phyloP scores from a whole-genome alignment of 2,888 invertebrate genomes.

The Automeris io region DNA sequence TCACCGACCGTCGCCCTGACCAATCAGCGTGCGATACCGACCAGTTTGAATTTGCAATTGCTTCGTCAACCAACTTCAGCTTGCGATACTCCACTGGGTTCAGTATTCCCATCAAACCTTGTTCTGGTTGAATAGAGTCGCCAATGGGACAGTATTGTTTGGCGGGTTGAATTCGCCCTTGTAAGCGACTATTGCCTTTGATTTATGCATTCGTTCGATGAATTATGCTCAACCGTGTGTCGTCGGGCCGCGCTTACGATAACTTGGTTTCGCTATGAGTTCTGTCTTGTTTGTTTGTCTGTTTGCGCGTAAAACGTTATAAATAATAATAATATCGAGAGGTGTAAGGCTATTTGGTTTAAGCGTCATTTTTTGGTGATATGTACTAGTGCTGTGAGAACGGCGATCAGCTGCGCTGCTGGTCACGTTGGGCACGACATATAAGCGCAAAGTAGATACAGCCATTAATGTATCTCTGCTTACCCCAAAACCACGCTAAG shows the following conservation, averaged over 20 bases:
- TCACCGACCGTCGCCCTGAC: conserved; percentile 63
- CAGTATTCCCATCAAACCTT: neutral
- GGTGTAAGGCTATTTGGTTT: too few species aligned
- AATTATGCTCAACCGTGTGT: conserved; percentile 60
- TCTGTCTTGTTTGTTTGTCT: conserved; percentile 14
- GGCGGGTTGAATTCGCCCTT: conserved; percentile 7
- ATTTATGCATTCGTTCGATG: conserved; percentile 73
- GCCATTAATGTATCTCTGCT: too few species aligned
- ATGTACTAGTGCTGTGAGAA: too few species aligned
- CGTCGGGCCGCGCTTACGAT: conserved; percentile 53
- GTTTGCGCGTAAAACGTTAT: too few species aligned
- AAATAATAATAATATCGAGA: too few species aligned
- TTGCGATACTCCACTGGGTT: neutral
- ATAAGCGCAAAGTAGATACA: too few species aligned
- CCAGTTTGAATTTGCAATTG: conserved; percentile 68
- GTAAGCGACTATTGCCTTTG: conserved; percentile 55
- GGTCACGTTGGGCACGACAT: too few species aligned
- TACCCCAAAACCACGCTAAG: too few species aligned
- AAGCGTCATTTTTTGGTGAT: too few species aligned
- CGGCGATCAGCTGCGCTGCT: too few species aligned
- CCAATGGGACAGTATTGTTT: neutral
- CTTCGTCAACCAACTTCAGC: conserved; percentile 3
- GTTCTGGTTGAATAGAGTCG: neutral
- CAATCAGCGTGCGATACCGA: conserved; percentile 67
- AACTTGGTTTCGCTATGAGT: conserved; percentile 26